Evolutionary conservation across 2,113 vertebrate genomes (phyloP), one percentile per base, ranked within the genome.

Genomic region (Periophthalmus modestus): DNA sequence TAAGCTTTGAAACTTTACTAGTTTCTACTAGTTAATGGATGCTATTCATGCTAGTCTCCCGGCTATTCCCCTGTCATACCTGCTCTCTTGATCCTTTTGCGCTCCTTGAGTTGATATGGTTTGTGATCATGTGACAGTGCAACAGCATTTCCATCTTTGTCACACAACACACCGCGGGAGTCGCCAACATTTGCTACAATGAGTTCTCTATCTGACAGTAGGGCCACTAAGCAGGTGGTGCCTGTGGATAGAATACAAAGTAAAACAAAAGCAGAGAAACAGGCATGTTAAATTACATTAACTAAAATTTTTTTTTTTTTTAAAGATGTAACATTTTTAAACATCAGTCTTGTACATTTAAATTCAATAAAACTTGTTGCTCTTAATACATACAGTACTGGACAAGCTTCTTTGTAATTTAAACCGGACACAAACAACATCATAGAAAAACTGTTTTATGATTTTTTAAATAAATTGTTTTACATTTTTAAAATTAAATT

Each of bases 61-160:
- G 15, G 5, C 14, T 19, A 24, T 21, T 6, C 39, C 50, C 62
- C 13, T 70, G 14, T n/a, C 81, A 52, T 92, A 98, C 98, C 98
- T 36, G 97, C 97, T 88, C 96, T 95, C 86, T 99, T 99, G 89
- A 99, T 99, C 89, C 98, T 94, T 92, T 98, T 99, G 85, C 98
- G 95, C 81, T 99, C 98, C 86, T 98, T 99, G 67, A 99, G 94
- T 73, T 99, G 97, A 87, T 99, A 99, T 33, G 98, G 98, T 77
- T 99, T 99, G 94, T 99, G 98, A 74, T 99, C 98, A 62, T 99
- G 97, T 23, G 97, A 99, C 78, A 99, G 85, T 13, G 97, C 95
- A 57, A 99, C 94, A 12, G 97, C 97, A 0, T 98, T 98, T 14
- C 98, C 98, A 0, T 98, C 97, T 90, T 98, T 98, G 94, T 99